Conservation (phyloP, 2,113 vertebrate species). For the Anolis carolinensis region DNA sequence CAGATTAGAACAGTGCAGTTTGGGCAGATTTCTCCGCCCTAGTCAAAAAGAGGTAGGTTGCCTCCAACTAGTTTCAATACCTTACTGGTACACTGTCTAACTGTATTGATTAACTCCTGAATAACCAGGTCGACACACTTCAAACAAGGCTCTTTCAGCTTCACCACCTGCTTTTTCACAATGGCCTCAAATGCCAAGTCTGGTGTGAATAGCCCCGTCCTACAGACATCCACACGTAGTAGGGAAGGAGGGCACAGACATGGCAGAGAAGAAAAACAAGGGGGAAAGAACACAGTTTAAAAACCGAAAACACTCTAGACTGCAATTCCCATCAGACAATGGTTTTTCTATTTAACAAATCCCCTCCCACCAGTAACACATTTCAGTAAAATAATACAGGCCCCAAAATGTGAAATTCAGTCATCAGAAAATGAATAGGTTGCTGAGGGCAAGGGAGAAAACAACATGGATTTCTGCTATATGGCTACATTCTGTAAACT, state of each 20-base stretch:
- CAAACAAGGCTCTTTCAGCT: slow-evolving; percentile 97
- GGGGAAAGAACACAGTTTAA: slow-evolving; percentile 31
- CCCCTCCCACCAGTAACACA: not conserved
- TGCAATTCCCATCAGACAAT: not conserved
- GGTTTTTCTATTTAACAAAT: not conserved
- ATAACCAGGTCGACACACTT: slow-evolving; percentile 97
- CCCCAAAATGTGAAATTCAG: not conserved
- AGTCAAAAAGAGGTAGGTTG: slow-evolving; percentile 19
- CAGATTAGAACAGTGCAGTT: slow-evolving; percentile 21
- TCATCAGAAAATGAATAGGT: not conserved
- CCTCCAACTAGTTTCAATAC: slow-evolving; percentile 77
- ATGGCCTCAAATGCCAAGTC: slow-evolving; percentile 98
- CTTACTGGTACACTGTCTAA: slow-evolving; percentile 93
- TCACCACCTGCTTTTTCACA: slow-evolving; percentile 97
- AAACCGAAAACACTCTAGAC: not conserved
- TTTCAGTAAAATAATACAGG: not conserved
- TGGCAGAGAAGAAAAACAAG: slow-evolving; percentile 55
- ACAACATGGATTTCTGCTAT: not conserved
- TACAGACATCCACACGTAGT: slow-evolving; percentile 68
- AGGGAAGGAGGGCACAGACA: slow-evolving; percentile 36
- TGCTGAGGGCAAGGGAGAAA: not conserved
- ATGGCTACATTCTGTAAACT: not conserved
- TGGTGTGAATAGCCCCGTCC: slow-evolving; percentile 97
- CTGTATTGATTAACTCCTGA: slow-evolving; percentile 90
- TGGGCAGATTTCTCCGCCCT: slow-evolving; percentile 51